A percentile compares a stretch with the other conserved stretches of the same genome.
phyloP scores from a whole-genome alignment of 2,888 invertebrate species.

The Zeuzera pyrina region DNA sequence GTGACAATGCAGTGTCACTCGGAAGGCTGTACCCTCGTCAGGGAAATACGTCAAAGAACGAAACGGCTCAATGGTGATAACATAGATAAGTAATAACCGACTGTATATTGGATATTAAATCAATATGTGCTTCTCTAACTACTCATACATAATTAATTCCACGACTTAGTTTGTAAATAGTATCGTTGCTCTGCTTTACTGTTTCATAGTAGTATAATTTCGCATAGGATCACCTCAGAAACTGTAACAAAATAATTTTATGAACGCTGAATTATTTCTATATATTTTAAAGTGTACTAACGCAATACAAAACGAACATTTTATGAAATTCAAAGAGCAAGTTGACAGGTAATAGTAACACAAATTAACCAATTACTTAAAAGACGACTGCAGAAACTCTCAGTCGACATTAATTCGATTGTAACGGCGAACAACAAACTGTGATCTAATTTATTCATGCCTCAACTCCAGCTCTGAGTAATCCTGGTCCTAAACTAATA shows the following conservation, averaged over 20 bases:
- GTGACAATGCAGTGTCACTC: constrained; percentile 28
- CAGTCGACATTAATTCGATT: constrained; percentile 24
- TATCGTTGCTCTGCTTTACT: no score
- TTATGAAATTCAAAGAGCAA: constrained; percentile 1
- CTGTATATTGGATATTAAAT: constrained; percentile 6
- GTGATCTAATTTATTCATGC: constrained; percentile 28
- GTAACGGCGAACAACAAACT: constrained; percentile 22
- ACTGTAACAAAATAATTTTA: no score
- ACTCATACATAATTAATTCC: no score
- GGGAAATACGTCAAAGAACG: constrained; percentile 20
- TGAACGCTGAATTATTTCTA: no score
- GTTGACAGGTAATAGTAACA: constrained; percentile 3
- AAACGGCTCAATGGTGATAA: constrained; percentile 13
- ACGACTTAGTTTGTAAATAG: no score
- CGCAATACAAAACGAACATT: neutral
- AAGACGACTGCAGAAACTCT: constrained; percentile 8
- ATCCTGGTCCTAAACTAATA: constrained; percentile 2
- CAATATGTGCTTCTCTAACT: no score
- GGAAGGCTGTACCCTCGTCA: constrained; percentile 32
- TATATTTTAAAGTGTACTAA: no score
- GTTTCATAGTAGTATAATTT: no score
- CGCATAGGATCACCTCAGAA: no score
- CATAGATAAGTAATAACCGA: constrained; percentile 14
- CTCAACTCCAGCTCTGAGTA: constrained; percentile 22
- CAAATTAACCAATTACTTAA: constrained; percentile 9